phyloP scores from a whole-genome alignment of 2,797 vertebrate species.

The Eulemur coronatus region DNA sequence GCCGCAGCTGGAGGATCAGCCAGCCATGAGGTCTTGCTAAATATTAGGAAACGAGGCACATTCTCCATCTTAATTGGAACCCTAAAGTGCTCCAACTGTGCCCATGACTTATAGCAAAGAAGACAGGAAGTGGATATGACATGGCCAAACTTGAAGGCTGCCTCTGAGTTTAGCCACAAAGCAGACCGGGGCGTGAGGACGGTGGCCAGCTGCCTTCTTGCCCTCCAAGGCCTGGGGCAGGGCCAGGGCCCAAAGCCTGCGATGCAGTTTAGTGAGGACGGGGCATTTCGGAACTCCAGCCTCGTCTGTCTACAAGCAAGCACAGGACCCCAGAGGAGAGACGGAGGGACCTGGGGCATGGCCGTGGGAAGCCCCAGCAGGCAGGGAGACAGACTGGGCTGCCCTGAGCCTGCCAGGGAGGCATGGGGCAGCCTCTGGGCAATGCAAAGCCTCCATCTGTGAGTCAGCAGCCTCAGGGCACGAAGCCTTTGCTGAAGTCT shows the following conservation, averaged over 20 bases:
- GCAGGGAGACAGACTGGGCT: neutral
- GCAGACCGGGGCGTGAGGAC: neutral
- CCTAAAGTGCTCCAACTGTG: rapidly evolving
- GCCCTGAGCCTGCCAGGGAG: neutral
- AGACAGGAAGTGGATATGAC: neutral
- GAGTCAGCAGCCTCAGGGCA: rapidly evolving
- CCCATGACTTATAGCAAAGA: neutral
- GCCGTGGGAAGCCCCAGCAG: rapidly evolving
- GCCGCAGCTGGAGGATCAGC: neutral
- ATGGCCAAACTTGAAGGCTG: neutral
- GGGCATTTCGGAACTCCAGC: neutral
- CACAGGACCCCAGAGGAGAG: neutral
- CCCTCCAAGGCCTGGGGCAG: neutral
- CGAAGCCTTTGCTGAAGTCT: neutral
- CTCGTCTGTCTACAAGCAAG: neutral
- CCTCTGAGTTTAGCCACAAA: neutral
- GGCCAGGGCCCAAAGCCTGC: rapidly evolving
- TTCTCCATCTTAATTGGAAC: neutral
- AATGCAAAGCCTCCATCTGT: neutral
- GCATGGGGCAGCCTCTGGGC: rapidly evolving
- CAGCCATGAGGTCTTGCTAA: neutral
- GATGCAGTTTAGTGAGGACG: neutral
- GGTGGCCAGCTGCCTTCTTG: rapidly evolving
- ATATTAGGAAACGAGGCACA: neutral
- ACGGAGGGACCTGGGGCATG: rapidly evolving